These are phyloP conservation scores for Hypocryptadius cinnamomeus DNA, from an alignment of 2,113 vertebrate species.

Conservation along the genomic window DNA sequence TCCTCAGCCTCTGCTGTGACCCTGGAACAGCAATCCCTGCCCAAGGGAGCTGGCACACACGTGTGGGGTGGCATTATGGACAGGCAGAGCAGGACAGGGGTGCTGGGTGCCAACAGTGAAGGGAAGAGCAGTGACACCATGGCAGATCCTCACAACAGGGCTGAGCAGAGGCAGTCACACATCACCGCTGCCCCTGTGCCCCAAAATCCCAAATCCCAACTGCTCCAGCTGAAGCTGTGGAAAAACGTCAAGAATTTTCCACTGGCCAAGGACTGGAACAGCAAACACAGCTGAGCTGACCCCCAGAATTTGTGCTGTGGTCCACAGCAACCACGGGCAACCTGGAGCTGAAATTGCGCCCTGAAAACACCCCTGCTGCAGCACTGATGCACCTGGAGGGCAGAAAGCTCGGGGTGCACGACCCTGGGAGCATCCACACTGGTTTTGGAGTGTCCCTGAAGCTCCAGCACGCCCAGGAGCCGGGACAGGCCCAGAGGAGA, in stretches of 20 bases:
- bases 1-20: background rate
- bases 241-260: background rate
- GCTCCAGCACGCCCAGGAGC: background rate
- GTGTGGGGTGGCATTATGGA: rapidly evolving
- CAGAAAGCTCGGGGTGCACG: background rate
- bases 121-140: background rate
- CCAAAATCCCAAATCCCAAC: background rate
- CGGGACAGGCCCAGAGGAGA: rapidly evolving
- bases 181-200: background rate
- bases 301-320: too few species aligned
- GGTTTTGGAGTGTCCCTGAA: rapidly evolving
- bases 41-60: background rate
- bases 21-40: background rate
- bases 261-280: background rate
- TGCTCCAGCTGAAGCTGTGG: rapidly evolving
- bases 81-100: background rate
- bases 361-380: rapidly evolving
- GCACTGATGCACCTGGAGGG: background rate
- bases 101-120: rapidly evolving
- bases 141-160: background rate
- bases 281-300: rapidly evolving
- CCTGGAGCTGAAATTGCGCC: background rate
- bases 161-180: background rate
- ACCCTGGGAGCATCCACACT: rapidly evolving
- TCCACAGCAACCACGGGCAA: background rate